phyloP scores from a whole-genome alignment of 1,140 invertebrate genomes.

The Drosophila teissieri region DNA sequence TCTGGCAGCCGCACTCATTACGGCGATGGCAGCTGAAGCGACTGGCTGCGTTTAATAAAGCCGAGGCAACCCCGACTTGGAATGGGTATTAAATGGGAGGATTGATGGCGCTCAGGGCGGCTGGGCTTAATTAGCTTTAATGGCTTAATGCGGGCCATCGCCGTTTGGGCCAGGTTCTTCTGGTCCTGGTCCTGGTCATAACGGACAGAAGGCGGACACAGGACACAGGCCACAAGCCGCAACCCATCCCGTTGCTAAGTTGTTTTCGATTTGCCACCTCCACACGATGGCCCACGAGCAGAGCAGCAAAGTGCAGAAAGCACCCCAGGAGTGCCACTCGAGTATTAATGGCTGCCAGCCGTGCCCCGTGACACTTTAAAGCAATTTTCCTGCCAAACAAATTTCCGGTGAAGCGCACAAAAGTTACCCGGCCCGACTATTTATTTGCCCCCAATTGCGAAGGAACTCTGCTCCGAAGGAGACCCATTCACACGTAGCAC shows the following conservation, averaged over 20 bases:
- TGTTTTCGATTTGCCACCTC: constrained; percentile 38
- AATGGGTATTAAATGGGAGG: constrained; percentile 1
- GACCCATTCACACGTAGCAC: constrained; percentile 72
- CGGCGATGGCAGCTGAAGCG: constrained; percentile 33
- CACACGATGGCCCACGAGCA: not conserved
- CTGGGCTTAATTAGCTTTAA: constrained; percentile 74
- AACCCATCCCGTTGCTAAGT: constrained; percentile 8
- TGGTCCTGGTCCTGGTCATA: constrained; percentile 22
- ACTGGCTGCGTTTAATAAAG: constrained; percentile 63
- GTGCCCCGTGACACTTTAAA: constrained; percentile 55
- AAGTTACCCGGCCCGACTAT: constrained; percentile 54
- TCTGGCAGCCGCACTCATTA: constrained; percentile 61
- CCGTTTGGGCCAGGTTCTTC: constrained; percentile 10
- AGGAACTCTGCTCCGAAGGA: constrained; percentile 17
- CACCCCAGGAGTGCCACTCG: constrained; percentile 20
- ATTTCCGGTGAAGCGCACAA: constrained; percentile 62
- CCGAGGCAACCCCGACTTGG: constrained; percentile 9
- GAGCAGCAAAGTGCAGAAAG: constrained; percentile 8
- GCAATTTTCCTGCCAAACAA: constrained; percentile 60
- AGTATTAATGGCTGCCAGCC: constrained; percentile 54
- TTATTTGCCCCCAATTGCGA: constrained; percentile 76
- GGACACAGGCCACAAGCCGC: not conserved
- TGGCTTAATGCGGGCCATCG: constrained; percentile 58
- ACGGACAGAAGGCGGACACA: constrained; percentile 27
- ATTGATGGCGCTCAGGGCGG: constrained; percentile 9